These are phyloP conservation scores for Centropyge bicolor DNA, from an alignment of 2,797 vertebrate genomes.

Conservation along the genomic window DNA sequence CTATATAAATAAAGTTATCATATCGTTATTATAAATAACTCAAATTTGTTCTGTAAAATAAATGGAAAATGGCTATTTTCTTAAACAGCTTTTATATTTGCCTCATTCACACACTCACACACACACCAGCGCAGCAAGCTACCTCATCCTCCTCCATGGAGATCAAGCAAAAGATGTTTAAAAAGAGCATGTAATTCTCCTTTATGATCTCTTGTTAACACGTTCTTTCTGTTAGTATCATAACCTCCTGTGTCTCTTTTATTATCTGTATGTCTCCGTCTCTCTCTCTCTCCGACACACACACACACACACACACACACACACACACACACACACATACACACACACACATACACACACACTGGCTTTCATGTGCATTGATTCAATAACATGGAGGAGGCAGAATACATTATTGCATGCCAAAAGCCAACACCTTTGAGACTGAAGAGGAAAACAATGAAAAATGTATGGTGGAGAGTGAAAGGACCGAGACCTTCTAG, in stretches of 20 bases:
- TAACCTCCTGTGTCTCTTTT: conserved; percentile 6
- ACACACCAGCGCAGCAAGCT: background rate
- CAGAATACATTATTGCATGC: conserved; percentile 35
- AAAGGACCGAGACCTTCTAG: conserved; percentile 56
- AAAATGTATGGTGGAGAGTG: conserved; percentile 76
- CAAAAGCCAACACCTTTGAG: conserved; percentile 74
- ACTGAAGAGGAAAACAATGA: conserved; percentile 66
- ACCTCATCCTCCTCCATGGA: background rate
- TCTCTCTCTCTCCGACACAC: background rate
- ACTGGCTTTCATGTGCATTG: conserved; percentile 20
- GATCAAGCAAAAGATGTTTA: conserved; percentile 1
- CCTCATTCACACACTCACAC: background rate
- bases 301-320: conserved; percentile 13
- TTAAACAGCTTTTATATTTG: too few species aligned
- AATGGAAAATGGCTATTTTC: background rate
- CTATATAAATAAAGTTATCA: too few species aligned
- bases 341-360: conserved; percentile 23
- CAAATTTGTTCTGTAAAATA: too few species aligned
- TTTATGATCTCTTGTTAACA: background rate
- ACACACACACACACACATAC: too few species aligned
- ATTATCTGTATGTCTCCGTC: background rate
- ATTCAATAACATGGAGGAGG: conserved; percentile 53
- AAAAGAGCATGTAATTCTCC: background rate
- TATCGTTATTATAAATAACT: background rate
- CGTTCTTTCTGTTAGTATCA: background rate